Base-by-base conservation (phyloP, 2,888 invertebrate genomes). In the Drosophila merina region DNA sequence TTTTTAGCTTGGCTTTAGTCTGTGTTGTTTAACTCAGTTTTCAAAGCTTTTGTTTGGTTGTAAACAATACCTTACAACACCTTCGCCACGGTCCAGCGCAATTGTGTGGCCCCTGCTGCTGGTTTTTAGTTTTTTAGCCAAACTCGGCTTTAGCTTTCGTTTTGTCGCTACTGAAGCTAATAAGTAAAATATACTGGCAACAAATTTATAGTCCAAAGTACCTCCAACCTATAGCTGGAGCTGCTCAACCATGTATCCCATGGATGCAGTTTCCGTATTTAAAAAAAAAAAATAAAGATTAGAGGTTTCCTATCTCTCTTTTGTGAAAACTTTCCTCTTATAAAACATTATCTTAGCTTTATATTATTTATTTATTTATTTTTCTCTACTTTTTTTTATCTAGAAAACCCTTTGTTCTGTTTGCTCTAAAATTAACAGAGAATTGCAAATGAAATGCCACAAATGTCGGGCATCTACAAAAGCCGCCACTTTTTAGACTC, bases 51-150 rank as follows among this genome's bases (percentile, higher is more conserved):
- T 58, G 56, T 57, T 64, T 81, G 87, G 78, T 70, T 84, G 81
- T 86, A 84, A 82, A 78, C 84, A 76, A 82, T 79, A 82, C 87
- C 85, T 82, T 82, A 70, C 85, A 82, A 84, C 81, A 82, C 82
- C 82, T 84, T 86, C 85, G 81, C 78, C 85, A 85, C 79, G 81
- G 85, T 81, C 81, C 87, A 84, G 81, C 73, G 64, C 57, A 36
- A 31, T 47, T 67, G 48, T 67, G 48, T 50, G 12, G 60, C 71
- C 30, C 54, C 47, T 62, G 36, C 60, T 70, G 55, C 44, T 73
- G 50, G 40, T 55, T 40, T 42, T 48, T 52, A 50, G n/a, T 56
- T 58, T 52, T 47, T 14, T 14, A 14, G 14, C 14, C 14, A 14
- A 14, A 14, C 14, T 14, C 14, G 14, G 14, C 14, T 14, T 14